These are phyloP conservation scores for Phyllostomus hastatus DNA, from an alignment of 2,113 vertebrate species.

Conservation along the genomic window DNA sequence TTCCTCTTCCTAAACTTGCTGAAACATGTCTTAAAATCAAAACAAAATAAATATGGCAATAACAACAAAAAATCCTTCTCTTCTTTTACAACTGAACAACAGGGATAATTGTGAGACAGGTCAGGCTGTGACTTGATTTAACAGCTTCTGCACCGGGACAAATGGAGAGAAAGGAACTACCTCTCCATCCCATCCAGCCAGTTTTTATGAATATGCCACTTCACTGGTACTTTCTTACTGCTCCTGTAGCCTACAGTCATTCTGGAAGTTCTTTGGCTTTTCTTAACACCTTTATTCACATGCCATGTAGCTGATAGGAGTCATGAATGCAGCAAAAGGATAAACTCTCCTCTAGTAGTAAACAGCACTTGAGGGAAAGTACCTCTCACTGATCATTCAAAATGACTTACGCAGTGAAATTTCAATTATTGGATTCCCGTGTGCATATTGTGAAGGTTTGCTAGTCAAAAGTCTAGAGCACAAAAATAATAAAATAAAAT, in stretches of 20 bases:
- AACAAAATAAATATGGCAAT: conserved; percentile 35
- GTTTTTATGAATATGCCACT: conserved; percentile 54
- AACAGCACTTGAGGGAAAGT: conserved; percentile 66
- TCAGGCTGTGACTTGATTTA: conserved; percentile 81
- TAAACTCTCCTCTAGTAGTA: conserved; percentile 66
- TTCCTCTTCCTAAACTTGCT: conserved; percentile 81
- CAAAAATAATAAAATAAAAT: neutral
- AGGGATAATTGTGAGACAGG: conserved; percentile 72
- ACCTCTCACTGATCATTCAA: neutral
- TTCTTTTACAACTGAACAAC: conserved; percentile 73
- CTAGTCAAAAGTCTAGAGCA: neutral
- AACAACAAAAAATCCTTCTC: conserved; percentile 47
- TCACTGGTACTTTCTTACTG: conserved; percentile 59
- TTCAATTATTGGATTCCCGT: neutral
- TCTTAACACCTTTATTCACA: conserved; percentile 52
- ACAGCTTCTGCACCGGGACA: conserved; percentile 70
- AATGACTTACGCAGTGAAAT: neutral
- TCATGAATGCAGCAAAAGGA: conserved; percentile 67
- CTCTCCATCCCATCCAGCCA: conserved; percentile 62
- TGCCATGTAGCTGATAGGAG: conserved; percentile 67
- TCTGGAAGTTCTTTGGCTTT: conserved; percentile 60
- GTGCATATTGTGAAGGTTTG: neutral
- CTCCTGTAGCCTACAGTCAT: conserved; percentile 45
- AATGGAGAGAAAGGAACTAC: conserved; percentile 46
- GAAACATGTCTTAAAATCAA: conserved; percentile 69